These are phyloP conservation scores for Adoxophyes honmai DNA, from an alignment of 1,140 invertebrate genomes.

Conservation along the genomic window DNA sequence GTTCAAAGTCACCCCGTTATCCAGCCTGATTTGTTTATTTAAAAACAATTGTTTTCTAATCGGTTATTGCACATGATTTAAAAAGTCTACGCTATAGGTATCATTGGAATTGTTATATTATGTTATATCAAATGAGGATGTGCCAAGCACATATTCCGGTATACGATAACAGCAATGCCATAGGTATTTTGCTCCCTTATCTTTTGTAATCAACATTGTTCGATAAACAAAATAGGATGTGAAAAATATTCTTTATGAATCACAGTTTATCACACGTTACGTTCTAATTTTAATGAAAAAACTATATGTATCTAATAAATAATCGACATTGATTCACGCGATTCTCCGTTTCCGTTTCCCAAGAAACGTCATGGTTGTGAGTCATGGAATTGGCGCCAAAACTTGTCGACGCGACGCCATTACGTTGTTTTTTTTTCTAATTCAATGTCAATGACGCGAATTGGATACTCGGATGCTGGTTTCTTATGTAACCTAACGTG, in stretches of 20 bases:
- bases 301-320: background rate
- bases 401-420: conserved; percentile 13
- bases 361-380: conserved; percentile 16
- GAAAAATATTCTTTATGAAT: background rate
- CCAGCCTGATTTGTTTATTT: too few species aligned
- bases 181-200: background rate
- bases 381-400: conserved; percentile 20
- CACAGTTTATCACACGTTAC: background rate
- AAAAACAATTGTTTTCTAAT: too few species aligned
- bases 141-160: background rate
- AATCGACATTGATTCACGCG: conserved; percentile 16
- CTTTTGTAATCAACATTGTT: background rate
- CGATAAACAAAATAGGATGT: conserved; percentile 8
- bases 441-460: conserved; percentile 18
- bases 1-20: too few species aligned
- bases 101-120: too few species aligned
- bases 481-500: conserved; percentile 30
- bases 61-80: too few species aligned
- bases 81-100: too few species aligned
- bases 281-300: background rate
- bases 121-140: too few species aligned
- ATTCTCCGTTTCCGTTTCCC: conserved; percentile 16
- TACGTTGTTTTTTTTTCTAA: conserved; percentile 15
- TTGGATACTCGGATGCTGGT: conserved; percentile 25
- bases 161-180: background rate